These are phyloP conservation scores for Esperia sulphurella DNA, from an alignment of 2,888 invertebrate genomes.

Conservation along the genomic window DNA sequence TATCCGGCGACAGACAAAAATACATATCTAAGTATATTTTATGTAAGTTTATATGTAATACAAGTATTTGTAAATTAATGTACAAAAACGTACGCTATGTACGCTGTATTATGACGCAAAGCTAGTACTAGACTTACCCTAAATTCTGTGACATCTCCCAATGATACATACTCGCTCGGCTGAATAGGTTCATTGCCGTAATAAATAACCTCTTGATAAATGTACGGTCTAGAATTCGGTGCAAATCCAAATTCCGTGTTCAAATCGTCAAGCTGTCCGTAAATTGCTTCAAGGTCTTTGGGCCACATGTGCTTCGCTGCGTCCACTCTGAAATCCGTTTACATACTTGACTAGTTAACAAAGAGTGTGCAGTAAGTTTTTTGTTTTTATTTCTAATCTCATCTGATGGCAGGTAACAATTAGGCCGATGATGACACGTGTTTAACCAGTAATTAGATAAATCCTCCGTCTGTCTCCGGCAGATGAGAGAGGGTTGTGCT, in stretches of 20 bases:
- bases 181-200: slow-evolving; percentile 67
- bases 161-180: slow-evolving; percentile 61
- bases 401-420: too few relatives aligned
- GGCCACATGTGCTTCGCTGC: slow-evolving; percentile 90
- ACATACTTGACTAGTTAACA: not conserved
- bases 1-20: too few relatives aligned
- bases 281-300: slow-evolving; percentile 83
- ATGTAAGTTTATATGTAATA: too few relatives aligned
- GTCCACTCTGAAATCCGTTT: slow-evolving; percentile 82
- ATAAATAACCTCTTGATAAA: slow-evolving; percentile 86
- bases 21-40: too few relatives aligned
- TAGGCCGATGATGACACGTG: too few relatives aligned
- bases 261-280: slow-evolving; percentile 75
- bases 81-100: too few relatives aligned
- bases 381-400: too few relatives aligned
- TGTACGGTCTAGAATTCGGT: slow-evolving; percentile 79
- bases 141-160: slow-evolving; percentile 88
- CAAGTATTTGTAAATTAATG: too few relatives aligned
- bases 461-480: too few relatives aligned
- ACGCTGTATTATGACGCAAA: too few relatives aligned
- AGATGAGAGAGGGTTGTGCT: too few relatives aligned
- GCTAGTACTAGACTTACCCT: slow-evolving; percentile 46
- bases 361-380: not conserved
- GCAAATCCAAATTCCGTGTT: slow-evolving; percentile 81
- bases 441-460: too few relatives aligned